Percentiles rank a stretch among this genome's conserved stretches.
These are phyloP conservation scores for Drosophila ercepeae DNA, from an alignment of 1,140 invertebrate genomes.

Conservation along the genomic window DNA sequence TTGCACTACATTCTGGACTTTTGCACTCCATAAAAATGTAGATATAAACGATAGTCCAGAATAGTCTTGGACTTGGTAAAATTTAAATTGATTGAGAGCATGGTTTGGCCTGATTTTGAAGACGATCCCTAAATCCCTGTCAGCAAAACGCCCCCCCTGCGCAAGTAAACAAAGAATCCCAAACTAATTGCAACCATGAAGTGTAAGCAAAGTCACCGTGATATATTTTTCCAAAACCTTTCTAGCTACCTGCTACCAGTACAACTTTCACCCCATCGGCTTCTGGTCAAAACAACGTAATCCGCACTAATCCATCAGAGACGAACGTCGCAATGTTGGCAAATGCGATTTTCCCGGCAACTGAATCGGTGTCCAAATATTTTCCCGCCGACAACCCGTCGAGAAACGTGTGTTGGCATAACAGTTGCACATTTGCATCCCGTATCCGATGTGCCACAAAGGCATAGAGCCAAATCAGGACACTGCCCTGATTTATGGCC, in stretches of 20 bases:
- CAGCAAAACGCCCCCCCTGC: conserved; percentile 21
- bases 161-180: neutral
- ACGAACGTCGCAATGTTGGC: conserved; percentile 60
- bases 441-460: conserved; percentile 29
- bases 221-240: neutral
- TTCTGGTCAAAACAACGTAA: conserved; percentile 23
- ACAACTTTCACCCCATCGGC: conserved; percentile 47
- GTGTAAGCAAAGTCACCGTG: neutral
- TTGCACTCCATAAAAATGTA: conserved; percentile 66
- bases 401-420: conserved; percentile 66
- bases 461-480: conserved; percentile 7
- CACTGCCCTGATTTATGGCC: conserved; percentile 56
- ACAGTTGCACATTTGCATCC: conserved; percentile 64
- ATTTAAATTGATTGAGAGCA: neutral
- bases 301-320: conserved; percentile 68
- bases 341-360: conserved; percentile 71
- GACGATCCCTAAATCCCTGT: neutral
- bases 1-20: conserved; percentile 65
- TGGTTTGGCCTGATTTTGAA: neutral
- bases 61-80: conserved; percentile 2
- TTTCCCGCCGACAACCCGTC: conserved; percentile 28
- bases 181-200: conserved; percentile 8
- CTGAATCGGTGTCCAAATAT: conserved; percentile 70
- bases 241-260: conserved; percentile 45
- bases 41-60: neutral